These are phyloP conservation scores for Anthopleura xanthogrammica DNA, from an alignment of 92 coral and sea anemone genomes.

Conservation along the genomic window DNA sequence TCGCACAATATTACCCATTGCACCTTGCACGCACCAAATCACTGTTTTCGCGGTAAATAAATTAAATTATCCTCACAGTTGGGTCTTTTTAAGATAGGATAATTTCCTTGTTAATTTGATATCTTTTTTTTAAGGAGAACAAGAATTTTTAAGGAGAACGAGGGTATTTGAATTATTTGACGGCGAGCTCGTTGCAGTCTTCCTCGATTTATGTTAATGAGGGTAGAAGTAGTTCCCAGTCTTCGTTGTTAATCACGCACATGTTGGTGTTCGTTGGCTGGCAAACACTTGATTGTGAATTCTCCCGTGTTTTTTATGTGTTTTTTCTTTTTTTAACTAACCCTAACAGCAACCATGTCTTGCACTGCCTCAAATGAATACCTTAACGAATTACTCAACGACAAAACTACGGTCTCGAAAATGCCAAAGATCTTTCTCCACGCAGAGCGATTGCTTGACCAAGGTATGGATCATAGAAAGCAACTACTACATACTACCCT, in stretches of 20 bases:
- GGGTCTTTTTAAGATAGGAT: background rate
- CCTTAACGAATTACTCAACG: slow-evolving; percentile 98
- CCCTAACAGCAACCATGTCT: slow-evolving; percentile 92
- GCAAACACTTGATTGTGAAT: slow-evolving; percentile 18
- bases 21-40: background rate
- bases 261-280: slow-evolving; percentile 53
- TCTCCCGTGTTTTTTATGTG: slow-evolving; percentile 62
- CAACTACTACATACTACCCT: slow-evolving; percentile 45
- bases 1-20: background rate
- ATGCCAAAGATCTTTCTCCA: slow-evolving; percentile 99
- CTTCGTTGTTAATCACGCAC: slow-evolving; percentile 45
- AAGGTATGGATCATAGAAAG: slow-evolving; percentile 70
- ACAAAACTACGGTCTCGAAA: slow-evolving; percentile 98
- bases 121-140: background rate
- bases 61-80: slow-evolving; percentile 18
- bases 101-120: background rate
- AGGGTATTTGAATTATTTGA: background rate
- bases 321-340: slow-evolving; percentile 87
- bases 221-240: slow-evolving; percentile 21
- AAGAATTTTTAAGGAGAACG: background rate
- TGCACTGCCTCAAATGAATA: slow-evolving; percentile 88
- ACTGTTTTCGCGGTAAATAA: background rate
- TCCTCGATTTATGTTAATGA: slow-evolving; percentile 28
- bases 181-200: slow-evolving; percentile 7
- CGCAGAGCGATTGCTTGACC: slow-evolving; percentile 97